A percentile compares a stretch with the other conserved stretches of the same genome.
phyloP scores from a whole-genome alignment of 2,113 vertebrate species.

The Burhinus oedicnemus region DNA sequence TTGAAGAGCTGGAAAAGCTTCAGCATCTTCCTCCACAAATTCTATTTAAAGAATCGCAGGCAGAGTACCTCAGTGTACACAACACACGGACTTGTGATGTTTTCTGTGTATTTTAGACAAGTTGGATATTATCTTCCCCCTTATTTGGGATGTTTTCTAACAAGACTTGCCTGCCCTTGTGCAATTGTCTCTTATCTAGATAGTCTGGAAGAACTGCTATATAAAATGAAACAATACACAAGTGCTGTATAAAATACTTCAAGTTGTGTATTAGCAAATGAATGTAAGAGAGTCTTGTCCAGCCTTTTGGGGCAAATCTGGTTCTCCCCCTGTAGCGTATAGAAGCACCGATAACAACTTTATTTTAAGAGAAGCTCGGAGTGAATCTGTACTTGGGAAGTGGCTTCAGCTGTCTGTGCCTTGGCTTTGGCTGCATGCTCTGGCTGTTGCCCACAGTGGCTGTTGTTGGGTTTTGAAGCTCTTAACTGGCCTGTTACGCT shows the following conservation, averaged over 20 bases:
- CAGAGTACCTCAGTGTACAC: not conserved
- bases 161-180: not conserved
- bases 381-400: not conserved
- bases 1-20: not conserved
- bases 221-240: not conserved
- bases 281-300: not conserved
- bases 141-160: not conserved
- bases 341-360: not conserved
- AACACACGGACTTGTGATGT: not conserved
- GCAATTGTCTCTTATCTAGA: not conserved
- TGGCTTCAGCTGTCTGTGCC: not conserved
- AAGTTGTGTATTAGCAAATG: not conserved
- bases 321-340: accelerated
- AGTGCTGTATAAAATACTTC: not conserved
- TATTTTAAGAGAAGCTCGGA: not conserved
- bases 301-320: not conserved
- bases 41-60: not conserved
- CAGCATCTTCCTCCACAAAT: not conserved
- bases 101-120: not conserved
- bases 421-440: not conserved
- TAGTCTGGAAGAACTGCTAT: not conserved
- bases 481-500: not conserved
- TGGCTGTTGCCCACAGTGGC: not conserved
- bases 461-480: not conserved
- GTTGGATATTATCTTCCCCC: not conserved